Evolutionary conservation across 2,797 vertebrate genomes (phyloP).

Genomic region (Orientallactaga sibirica): DNA sequence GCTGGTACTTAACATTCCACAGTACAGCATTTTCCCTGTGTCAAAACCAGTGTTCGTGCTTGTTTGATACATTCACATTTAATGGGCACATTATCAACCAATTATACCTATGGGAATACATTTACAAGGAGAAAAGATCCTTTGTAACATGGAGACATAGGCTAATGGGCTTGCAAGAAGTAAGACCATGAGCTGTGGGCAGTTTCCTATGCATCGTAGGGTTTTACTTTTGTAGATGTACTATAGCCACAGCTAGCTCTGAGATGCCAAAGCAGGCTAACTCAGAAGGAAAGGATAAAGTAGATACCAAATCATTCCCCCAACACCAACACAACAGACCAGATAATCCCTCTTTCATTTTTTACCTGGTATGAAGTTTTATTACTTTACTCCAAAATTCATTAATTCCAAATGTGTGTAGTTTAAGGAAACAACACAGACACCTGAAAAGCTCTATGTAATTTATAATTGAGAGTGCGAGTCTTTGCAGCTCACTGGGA

Average conservation of each 20-base stretch:
- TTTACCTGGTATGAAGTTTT: not conserved
- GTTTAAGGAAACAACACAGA: constrained; percentile 1
- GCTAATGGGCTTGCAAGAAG: not conserved
- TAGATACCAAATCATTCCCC: not conserved
- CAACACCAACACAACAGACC: not conserved
- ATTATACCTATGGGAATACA: not conserved
- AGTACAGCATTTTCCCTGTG: not conserved
- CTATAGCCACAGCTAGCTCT: not conserved
- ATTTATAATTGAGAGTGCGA: not conserved
- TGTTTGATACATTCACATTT: not conserved
- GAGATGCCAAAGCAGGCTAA: not conserved
- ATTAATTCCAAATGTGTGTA: not conserved
- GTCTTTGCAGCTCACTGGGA: not conserved
- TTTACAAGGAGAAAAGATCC: constrained; percentile 32
- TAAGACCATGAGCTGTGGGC: not conserved
- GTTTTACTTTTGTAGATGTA: not conserved
- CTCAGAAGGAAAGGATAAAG: not conserved
- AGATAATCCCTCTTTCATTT: not conserved
- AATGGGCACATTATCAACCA: constrained; percentile 35
- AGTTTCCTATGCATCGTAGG: not conserved
- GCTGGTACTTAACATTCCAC: not conserved
- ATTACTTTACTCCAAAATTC: not conserved
- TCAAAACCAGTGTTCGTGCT: not conserved
- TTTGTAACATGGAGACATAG: constrained; percentile 3
- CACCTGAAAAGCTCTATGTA: not conserved